Percentiles rank a stretch among this genome's conserved stretches.
phyloP scores from a whole-genome alignment of 1,140 invertebrate genomes.

The Aphidius ervi region DNA sequence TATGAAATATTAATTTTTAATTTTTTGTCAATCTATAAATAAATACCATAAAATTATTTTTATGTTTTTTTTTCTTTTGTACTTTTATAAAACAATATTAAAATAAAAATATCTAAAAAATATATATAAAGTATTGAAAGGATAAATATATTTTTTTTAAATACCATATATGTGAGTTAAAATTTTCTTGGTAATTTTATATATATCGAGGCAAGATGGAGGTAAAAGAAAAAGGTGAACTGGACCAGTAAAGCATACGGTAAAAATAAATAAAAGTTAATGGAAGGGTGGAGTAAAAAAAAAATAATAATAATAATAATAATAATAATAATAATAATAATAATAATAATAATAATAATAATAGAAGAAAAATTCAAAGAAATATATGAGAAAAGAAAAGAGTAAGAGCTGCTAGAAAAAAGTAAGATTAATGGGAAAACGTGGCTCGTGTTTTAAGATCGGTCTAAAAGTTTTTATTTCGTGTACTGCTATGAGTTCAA shows the following conservation, averaged over 20 bases:
- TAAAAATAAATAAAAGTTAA: conserved; percentile 36
- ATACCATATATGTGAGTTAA: conserved; percentile 19
- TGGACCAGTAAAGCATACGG: conserved; percentile 25
- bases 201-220: conserved; percentile 11
- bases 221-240: conserved; percentile 14
- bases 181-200: conserved; percentile 30
- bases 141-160: too few species aligned
- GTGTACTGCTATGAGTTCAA: conserved; percentile 1
- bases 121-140: too few species aligned
- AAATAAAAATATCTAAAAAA: too few species aligned
- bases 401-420: conserved; percentile 26
- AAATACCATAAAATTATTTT: too few species aligned
- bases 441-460: conserved; percentile 29
- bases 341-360: too few species aligned
- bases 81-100: too few species aligned
- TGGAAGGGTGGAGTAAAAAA: conserved; percentile 30
- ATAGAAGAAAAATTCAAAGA: conserved; percentile 1
- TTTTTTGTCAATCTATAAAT: too few species aligned
- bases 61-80: too few species aligned
- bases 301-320: too few species aligned
- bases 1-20: too few species aligned
- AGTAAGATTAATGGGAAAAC: conserved; percentile 34
- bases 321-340: conserved; percentile 15
- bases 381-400: conserved; percentile 12
- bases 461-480: conserved; percentile 11